Evolutionary conservation across 2,797 vertebrate species (phyloP), one percentile per base, ranked within the genome.

Genomic region (Protonibea diacanthus): DNA sequence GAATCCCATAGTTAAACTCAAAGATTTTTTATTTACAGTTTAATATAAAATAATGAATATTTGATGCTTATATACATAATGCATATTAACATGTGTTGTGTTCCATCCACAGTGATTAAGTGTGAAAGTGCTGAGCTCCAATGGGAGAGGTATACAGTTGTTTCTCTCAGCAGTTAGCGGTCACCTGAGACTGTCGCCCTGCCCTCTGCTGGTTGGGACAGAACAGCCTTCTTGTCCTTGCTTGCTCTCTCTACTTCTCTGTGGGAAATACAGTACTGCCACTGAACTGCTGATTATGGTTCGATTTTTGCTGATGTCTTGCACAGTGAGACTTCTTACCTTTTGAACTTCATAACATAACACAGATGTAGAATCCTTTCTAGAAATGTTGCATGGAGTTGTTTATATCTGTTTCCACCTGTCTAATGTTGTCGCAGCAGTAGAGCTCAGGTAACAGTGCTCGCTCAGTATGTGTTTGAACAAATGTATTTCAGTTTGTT

Each of bases 191-290:
- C 40, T n/a, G 18, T 33, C 17, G 2, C 60, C n/a, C 42, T 25
- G 58, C 48, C 59, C 58, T 69, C 38, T 72, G 57, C 49, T 67
- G 47, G 58, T 14, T 25, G 44, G 17, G 40, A 40, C 25, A 29
- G 49, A 59, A 51, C 5, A n/a, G 64, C 38, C 13, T 44, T 29
- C 42, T 1, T 29, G 10, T 65, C 55, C 53, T 33, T 61, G 38
- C 56, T 4, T 5, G 2, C 44, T 40, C 49, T 53, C 23, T 53
- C 25, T 21, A 0, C 33, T 57, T 23, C 65, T 74, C 77, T 58
- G 42, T n/a, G 18, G 33, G 59, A 65, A 78, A 78, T n/a, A 1
- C 44, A 40, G 20, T 18, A 40, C 23, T 29, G 20, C 3, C 47
- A 10, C 1, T 69, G 47, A 57, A 20, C 45, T 40, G 42, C 40